Conservation (phyloP, 2,797 vertebrate species). For the Diceros bicornis region DNA sequence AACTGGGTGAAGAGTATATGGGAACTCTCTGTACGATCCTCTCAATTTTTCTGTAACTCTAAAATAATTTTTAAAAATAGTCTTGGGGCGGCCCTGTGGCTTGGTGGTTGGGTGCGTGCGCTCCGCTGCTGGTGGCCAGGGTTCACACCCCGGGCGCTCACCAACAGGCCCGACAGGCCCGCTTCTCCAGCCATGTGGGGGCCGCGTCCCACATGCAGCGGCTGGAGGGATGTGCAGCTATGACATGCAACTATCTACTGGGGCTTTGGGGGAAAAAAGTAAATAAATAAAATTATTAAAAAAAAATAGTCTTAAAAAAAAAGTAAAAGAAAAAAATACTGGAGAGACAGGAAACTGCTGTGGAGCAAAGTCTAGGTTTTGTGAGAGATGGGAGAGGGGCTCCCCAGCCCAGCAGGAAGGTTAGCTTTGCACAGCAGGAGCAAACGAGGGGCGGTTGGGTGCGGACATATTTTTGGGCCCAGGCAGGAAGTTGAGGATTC, state of each 20-base stretch:
- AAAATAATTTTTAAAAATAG: conserved; percentile 22
- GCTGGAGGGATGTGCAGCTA: no score
- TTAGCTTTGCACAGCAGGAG: background rate
- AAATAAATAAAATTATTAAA: no score
- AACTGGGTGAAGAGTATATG: background rate
- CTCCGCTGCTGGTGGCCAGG: no score
- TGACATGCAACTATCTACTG: no score
- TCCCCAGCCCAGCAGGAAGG: background rate
- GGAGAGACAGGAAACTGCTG: background rate
- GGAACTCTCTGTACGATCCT: background rate
- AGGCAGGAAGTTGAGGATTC: background rate
- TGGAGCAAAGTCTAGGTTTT: background rate
- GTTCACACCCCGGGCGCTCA: no score
- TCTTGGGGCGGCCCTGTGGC: background rate
- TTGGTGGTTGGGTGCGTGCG: no score
- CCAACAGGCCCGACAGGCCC: accelerated
- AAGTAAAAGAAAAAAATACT: background rate
- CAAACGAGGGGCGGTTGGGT: background rate
- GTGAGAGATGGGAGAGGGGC: no score
- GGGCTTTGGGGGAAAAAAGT: no score
- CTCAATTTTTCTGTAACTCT: background rate
- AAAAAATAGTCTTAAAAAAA: background rate
- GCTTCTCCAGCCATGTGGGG: no score
- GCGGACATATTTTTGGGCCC: accelerated
- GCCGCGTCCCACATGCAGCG: no score